Base-by-base conservation (phyloP, 2,888 invertebrate genomes). In the Amorpha juglandis region DNA sequence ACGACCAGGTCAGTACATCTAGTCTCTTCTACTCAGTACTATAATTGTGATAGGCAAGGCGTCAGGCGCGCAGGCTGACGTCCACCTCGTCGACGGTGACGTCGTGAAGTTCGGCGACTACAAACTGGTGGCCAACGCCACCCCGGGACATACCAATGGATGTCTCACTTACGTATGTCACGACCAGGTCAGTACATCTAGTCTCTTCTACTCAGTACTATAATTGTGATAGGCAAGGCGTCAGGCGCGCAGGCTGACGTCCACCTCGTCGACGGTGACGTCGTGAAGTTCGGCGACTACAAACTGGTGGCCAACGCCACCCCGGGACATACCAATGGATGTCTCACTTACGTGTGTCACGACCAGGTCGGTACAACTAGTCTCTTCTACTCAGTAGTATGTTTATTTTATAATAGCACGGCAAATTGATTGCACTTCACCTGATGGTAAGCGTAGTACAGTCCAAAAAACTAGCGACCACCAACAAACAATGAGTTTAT, bases 281-380 rank as follows among this genome's bases (percentile, higher is more conserved):
- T 86, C 42, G 89, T 98, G 48, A 81, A 89, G 71, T 97, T 98
- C 80, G 99, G 99, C 0, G 88, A 94, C 1, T 96, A 97, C 79
- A 81, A 93, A 63, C 86, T 98, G 64, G 84, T 95, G 74, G 96
- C 97, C 0, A 83, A 96, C 47, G 92, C 96, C 6, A 99, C 99
- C 0, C 98, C 99, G 0, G 99, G 99, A 1, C 98, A 99, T 81
- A 99, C 98, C 0, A 96, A 97, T 84, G 98, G 99, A 8, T 99
- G 99, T 85, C 94, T 98, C 74, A 97, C 98, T 0, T 98, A 96
- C 79, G 95, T 98, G 68, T 94, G 95, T 75, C 94, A 96, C 73
- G 95, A 96, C 70, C 96, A 97, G 93, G 95, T 95, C 69, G 71
- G 77, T 64, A 21, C n/a, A n/a, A n/a, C n/a, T n/a, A n/a, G n/a